phyloP scores from a whole-genome alignment of 2,113 vertebrate genomes.

The Himantopus leucocephalus region DNA sequence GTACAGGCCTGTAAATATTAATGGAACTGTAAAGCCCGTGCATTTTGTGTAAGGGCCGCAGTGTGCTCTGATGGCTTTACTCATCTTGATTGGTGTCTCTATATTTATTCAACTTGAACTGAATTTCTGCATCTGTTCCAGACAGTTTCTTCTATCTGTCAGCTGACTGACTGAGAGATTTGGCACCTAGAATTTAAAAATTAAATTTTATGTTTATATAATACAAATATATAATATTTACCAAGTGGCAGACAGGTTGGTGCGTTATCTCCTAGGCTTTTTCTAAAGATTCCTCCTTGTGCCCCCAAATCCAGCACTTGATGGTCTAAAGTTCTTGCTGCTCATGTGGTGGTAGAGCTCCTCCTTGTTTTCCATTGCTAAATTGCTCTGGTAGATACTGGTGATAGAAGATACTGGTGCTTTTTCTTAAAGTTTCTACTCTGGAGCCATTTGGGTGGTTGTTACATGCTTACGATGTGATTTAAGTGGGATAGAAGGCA shows the following conservation, averaged over 20 bases:
- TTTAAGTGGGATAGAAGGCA: not conserved
- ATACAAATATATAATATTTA: not conserved
- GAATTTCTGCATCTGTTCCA: not conserved
- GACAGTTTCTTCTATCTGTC: not conserved
- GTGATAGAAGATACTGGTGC: not conserved
- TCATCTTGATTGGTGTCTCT: not conserved
- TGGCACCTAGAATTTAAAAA: not conserved
- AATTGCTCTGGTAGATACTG: not conserved
- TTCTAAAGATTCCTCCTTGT: conserved; percentile 14
- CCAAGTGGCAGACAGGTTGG: not conserved
- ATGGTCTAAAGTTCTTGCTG: not conserved
- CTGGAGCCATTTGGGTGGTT: not conserved
- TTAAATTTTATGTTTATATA: not conserved
- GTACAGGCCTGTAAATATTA: not conserved
- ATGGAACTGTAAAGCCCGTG: not conserved
- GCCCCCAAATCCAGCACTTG: not conserved
- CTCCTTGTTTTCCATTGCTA: not conserved
- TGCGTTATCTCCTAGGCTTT: not conserved
- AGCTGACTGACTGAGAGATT: not conserved
- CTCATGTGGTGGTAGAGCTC: not conserved
- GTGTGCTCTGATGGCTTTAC: not conserved
- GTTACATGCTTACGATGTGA: not conserved
- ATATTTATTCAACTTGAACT: not conserved
- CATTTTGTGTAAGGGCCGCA: not conserved
- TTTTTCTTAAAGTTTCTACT: not conserved